phyloP scores from a whole-genome alignment of 2,797 vertebrate genomes.

The Tympanoctomys barrerae region DNA sequence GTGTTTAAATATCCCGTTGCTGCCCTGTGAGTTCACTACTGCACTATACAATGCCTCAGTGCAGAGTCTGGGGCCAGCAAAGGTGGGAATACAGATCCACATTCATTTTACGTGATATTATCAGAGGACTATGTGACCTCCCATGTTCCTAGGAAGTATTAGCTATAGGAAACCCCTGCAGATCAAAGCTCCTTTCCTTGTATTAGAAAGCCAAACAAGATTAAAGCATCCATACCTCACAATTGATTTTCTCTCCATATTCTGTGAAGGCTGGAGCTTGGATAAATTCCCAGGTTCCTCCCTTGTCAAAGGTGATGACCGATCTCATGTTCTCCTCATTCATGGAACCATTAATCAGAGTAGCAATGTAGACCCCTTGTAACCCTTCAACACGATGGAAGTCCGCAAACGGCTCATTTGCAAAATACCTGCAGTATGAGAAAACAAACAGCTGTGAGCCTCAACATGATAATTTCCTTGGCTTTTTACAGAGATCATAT shows the following conservation, averaged over 20 bases:
- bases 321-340: constrained; percentile 98
- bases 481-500: background rate
- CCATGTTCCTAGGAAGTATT: background rate
- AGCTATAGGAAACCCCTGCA: background rate
- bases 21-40: background rate
- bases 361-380: constrained; percentile 96
- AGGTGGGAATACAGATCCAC: background rate
- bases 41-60: background rate
- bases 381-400: constrained; percentile 97
- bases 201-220: constrained; percentile 18
- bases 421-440: constrained; percentile 92
- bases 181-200: background rate
- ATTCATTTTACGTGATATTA: background rate
- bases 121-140: background rate
- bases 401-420: constrained; percentile 97
- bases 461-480: background rate
- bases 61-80: background rate
- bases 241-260: constrained; percentile 94
- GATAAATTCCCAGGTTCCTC: constrained; percentile 98
- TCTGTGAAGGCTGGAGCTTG: constrained; percentile 93
- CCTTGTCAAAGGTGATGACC: constrained; percentile 99
- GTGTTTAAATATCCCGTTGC: background rate
- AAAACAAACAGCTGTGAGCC: background rate
- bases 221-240: constrained; percentile 90
- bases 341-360: constrained; percentile 95